Percentiles rank a stretch among this genome's conserved stretches.
Evolutionary conservation across 2,113 vertebrate species (phyloP).

Genomic region (Sinocyclocheilus anshuiensis): DNA sequence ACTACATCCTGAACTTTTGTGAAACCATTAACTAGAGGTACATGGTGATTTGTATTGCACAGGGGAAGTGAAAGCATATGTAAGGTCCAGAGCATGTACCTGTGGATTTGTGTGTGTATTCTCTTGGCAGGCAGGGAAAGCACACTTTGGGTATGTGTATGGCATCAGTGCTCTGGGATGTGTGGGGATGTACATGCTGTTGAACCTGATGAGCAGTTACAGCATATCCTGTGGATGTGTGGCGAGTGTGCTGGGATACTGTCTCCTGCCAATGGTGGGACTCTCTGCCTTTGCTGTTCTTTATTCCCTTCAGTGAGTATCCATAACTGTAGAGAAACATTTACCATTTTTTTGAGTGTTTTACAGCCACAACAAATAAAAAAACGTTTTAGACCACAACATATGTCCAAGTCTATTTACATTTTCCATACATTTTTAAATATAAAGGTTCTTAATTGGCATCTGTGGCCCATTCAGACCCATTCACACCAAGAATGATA

Average conservation of each 20-base stretch:
- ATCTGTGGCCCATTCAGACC: too few species aligned
- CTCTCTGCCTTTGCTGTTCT: constrained; percentile 79
- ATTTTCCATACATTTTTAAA: neutral
- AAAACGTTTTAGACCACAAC: constrained; percentile 27
- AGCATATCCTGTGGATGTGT: constrained; percentile 83
- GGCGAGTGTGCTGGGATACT: constrained; percentile 86
- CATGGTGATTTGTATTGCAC: neutral
- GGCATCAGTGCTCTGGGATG: constrained; percentile 84
- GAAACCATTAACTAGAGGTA: constrained; percentile 22
- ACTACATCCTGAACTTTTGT: neutral
- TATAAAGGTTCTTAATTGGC: too few species aligned
- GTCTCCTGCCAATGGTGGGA: constrained; percentile 86
- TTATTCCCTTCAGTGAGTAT: constrained; percentile 82
- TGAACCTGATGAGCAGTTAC: constrained; percentile 83
- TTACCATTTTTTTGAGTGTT: neutral
- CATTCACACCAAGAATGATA: too few species aligned
- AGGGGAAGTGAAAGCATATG: neutral
- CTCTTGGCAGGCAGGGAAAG: constrained; percentile 82
- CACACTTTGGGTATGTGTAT: constrained; percentile 86
- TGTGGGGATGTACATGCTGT: constrained; percentile 77
- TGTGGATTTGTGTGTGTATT: neutral
- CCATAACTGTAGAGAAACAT: constrained; percentile 14
- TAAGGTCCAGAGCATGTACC: neutral
- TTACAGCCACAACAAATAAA: neutral
- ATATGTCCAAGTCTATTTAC: neutral